Evolutionary conservation across 1,140 invertebrate species (phyloP), one percentile per base, ranked within the genome.

Genomic region (Dendroctonus ponderosae): DNA sequence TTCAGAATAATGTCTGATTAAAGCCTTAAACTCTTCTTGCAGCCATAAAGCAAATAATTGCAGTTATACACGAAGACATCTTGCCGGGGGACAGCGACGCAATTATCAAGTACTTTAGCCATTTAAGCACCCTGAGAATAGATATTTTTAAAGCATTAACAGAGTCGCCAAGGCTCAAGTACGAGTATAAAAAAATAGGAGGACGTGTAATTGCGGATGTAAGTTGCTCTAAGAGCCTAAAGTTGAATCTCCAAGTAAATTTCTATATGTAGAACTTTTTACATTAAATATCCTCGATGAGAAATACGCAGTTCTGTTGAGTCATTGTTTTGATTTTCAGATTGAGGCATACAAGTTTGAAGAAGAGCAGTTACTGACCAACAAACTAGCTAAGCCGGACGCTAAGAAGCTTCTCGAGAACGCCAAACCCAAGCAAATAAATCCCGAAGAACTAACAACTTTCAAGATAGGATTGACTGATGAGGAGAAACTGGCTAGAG

Each of bases 391-490:
- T n/a, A 76, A 75, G 72, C 59, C 76, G 26, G 79, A 82, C 71
- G 57, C 72, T 9, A 71, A 70, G 59, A 74, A 71, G 40, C 75
- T 80, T 61, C 70, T 81, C 48, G 76, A 79, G 57, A 77, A 77
- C 51, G 67, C 71, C 48, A 70, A 74, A 44, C 78, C 77, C 11
- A 56, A 58, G 6, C 41, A 63, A 65, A 70, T 76, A 12, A 70
- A 72, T 51, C 82, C 83, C 6, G 76, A 78, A 48, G 79, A 79
- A 57, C 73, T 86, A 5, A 74, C 85, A 2, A 85, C 84, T 65
- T 86, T 86, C 70, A 85, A 83, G 75, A 84, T 86, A 73, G 79
- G 81, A 71, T 75, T 85, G 2, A 80, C 82, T 50, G 83, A 84
- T 70, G 76, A 79, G 52, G 83, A 83, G 43, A 83, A 83, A 71